phyloP scores from a whole-genome alignment of 2,113 vertebrate genomes.

The Mesitornis unicolor region DNA sequence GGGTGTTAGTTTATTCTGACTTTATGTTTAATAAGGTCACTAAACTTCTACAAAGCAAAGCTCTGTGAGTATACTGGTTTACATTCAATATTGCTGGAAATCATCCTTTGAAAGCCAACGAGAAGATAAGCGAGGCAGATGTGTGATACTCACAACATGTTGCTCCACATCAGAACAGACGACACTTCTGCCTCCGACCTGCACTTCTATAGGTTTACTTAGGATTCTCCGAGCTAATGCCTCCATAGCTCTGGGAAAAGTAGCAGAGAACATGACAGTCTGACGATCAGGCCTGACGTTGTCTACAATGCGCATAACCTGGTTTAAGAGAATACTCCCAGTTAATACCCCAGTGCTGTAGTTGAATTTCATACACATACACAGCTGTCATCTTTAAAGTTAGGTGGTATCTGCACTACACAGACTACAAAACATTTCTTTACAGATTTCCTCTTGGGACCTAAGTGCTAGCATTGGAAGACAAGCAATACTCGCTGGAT shows the following conservation, averaged over 20 bases:
- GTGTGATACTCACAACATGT: constrained; percentile 82
- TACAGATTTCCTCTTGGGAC: not conserved
- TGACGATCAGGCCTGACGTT: constrained; percentile 95
- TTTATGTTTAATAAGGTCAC: not conserved
- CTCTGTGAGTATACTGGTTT: not conserved
- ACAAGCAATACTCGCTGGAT: not conserved
- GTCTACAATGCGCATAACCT: constrained; percentile 99
- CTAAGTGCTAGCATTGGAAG: not conserved
- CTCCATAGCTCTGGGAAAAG: constrained; percentile 97
- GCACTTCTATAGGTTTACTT: constrained; percentile 92
- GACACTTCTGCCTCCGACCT: constrained; percentile 94
- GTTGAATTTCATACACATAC: accelerated
- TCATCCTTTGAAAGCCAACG: not conserved
- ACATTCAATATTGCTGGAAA: not conserved
- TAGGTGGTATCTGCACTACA: not conserved
- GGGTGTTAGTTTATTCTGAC: not conserved
- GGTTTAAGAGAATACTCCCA: not conserved
- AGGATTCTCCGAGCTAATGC: constrained; percentile 94
- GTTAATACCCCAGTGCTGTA: not conserved
- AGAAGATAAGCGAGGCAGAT: accelerated
- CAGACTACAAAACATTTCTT: not conserved
- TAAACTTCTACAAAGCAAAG: not conserved
- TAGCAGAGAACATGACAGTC: constrained; percentile 99
- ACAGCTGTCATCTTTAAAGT: not conserved
- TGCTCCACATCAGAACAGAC: constrained; percentile 98